phyloP scores from a whole-genome alignment of 1,140 invertebrate genomes.

The Drosophila rufa region DNA sequence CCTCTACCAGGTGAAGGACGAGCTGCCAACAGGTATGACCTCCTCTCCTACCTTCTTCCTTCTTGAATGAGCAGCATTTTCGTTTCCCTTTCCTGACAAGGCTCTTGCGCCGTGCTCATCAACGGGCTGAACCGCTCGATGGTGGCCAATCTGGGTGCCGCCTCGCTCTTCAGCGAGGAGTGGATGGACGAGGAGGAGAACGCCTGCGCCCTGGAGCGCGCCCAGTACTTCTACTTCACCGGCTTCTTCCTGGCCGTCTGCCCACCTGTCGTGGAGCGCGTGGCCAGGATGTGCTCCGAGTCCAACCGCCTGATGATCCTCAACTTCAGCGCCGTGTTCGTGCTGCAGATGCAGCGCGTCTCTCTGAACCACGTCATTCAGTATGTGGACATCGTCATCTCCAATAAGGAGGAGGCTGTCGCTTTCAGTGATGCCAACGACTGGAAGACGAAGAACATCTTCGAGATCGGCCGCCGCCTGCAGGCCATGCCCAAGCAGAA shows the following conservation, averaged over 20 bases:
- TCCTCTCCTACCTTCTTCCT: too few species aligned
- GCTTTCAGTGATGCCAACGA: constrained; percentile 31
- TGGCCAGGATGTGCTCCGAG: constrained; percentile 24
- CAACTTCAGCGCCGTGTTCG: constrained; percentile 69
- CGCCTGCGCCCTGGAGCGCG: constrained; percentile 42
- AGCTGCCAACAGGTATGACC: constrained; percentile 88
- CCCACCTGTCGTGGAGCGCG: constrained; percentile 12
- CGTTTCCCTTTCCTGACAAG: constrained; percentile 74
- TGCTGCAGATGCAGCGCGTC: constrained; percentile 40
- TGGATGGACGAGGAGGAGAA: constrained; percentile 58
- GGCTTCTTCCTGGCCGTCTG: constrained; percentile 68
- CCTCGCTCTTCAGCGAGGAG: constrained; percentile 45
- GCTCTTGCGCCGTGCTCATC: constrained; percentile 94
- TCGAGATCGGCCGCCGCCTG: constrained; percentile 50
- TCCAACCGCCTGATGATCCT: constrained; percentile 41
- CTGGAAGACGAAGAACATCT: constrained; percentile 59
- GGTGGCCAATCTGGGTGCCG: constrained; percentile 68
- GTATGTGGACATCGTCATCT: constrained; percentile 56
- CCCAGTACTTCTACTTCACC: constrained; percentile 54
- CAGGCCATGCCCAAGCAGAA: constrained; percentile 53
- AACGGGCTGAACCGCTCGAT: constrained; percentile 46
- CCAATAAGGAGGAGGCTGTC: constrained; percentile 64
- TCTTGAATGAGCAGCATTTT: too few species aligned
- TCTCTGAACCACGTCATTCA: constrained; percentile 32
- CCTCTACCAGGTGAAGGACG: constrained; percentile 91